Evolutionary conservation across 2,888 invertebrate species (phyloP), one percentile per base, ranked within the genome.

Genomic region (Desoria tigrina): DNA sequence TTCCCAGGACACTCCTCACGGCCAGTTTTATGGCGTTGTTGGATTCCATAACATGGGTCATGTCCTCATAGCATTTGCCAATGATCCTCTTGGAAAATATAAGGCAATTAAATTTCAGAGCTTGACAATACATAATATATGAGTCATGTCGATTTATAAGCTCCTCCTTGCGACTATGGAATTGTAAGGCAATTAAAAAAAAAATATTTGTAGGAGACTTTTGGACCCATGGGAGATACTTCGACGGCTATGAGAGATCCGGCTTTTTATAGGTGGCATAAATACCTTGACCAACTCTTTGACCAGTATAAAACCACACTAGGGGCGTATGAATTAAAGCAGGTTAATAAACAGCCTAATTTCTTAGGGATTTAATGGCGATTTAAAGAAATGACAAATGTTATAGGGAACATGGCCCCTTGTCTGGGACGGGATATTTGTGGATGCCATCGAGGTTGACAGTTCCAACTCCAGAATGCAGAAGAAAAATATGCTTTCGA

Each of bases 171-270:
- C n/a, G n/a, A n/a, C n/a, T n/a, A n/a, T n/a, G n/a, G n/a, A n/a
- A n/a, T n/a, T n/a, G n/a, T n/a, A n/a, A n/a, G n/a, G n/a, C n/a
- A n/a, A n/a, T n/a, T n/a, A n/a, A n/a, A n/a, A n/a, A n/a, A n/a
- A n/a, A n/a, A n/a, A n/a, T n/a, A n/a, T n/a, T 66, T 74, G 49
- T 78, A 90, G 88, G 92, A 92, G 81, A 85, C 86, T 55, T 89
- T 89, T 77, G 87, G 89, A 45, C 88, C 90, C 28, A 92, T 92
- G 86, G 91, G 90, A 0, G 92, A 92, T 78, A 86, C 89, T 0
- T 86, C 90, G 0, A 91, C 91, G 0, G 90, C 92, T 0, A 92
- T 92, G 91, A 83, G 92, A 1, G 93, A 93, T 81, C 92, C 92
- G 0, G 81, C 89, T 21, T 92, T 92, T 83, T 92, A 92, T 82